Conservation (phyloP, 2,888 invertebrate genomes). For the Ptilodon capucinus region DNA sequence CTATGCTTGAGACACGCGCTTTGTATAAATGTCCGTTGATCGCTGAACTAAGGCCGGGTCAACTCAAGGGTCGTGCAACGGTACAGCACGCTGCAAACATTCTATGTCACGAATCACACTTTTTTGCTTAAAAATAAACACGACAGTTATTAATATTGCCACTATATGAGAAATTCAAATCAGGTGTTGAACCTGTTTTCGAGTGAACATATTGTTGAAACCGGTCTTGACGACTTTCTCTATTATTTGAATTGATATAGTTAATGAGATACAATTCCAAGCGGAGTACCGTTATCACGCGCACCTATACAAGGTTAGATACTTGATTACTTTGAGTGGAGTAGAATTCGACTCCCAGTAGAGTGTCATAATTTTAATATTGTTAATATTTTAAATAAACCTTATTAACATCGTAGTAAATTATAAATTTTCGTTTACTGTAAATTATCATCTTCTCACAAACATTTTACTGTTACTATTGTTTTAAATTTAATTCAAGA, state of each 20-base stretch:
- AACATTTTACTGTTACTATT: too few relatives aligned
- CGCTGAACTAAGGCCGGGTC: constrained; percentile 33
- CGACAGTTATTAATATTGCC: constrained; percentile 12
- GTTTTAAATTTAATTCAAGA: too few relatives aligned
- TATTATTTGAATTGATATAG: constrained; percentile 19
- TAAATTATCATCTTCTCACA: too few relatives aligned
- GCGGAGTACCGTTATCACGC: constrained; percentile 8
- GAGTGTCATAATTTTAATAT: background rate
- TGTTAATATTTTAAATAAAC: too few relatives aligned
- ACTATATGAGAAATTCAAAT: constrained; percentile 24
- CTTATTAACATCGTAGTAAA: too few relatives aligned
- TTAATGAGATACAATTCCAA: constrained; percentile 9
- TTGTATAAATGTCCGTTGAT: constrained; percentile 48
- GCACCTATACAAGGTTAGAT: background rate
- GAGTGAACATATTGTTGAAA: constrained; percentile 17
- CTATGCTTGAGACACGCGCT: constrained; percentile 31
- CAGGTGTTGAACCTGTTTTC: constrained; percentile 34
- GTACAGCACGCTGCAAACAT: constrained; percentile 43
- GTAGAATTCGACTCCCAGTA: background rate
- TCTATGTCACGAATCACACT: constrained; percentile 32
- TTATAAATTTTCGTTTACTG: too few relatives aligned
- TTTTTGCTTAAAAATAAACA: constrained; percentile 36
- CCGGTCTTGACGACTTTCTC: constrained; percentile 31
- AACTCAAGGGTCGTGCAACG: constrained; percentile 56
- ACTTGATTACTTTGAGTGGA: background rate